These are phyloP conservation scores for Callospermophilus lateralis DNA, from an alignment of 2,113 vertebrate species.

Conservation along the genomic window DNA sequence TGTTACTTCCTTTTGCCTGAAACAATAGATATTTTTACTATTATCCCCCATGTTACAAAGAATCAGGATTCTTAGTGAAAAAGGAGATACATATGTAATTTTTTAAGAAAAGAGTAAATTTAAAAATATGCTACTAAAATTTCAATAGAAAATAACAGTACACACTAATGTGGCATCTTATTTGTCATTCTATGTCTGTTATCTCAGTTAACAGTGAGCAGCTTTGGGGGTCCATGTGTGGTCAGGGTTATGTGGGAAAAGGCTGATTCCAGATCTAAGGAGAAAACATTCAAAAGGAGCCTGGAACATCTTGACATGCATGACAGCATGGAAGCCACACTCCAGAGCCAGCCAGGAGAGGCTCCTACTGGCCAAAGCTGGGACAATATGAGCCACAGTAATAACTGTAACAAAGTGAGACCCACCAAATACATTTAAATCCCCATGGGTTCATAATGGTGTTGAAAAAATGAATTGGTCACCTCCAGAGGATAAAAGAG, in stretches of 20 bases:
- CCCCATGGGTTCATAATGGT: background rate
- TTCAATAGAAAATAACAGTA: slow-evolving; percentile 42
- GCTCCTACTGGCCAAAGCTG: background rate
- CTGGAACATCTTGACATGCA: background rate
- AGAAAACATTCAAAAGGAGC: background rate
- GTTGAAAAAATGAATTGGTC: background rate
- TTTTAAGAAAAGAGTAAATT: background rate
- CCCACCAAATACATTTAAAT: background rate
- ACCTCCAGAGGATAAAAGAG: background rate
- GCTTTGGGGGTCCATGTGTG: background rate
- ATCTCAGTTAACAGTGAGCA: background rate
- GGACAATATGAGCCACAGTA: background rate
- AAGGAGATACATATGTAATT: slow-evolving; percentile 13
- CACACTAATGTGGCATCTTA: background rate
- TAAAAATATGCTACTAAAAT: slow-evolving; percentile 10
- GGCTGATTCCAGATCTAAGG: background rate
- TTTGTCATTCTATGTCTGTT: background rate
- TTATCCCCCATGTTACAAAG: background rate
- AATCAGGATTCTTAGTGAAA: slow-evolving; percentile 46
- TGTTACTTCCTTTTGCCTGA: background rate
- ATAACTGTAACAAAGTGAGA: background rate
- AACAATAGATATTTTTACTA: slow-evolving; percentile 28
- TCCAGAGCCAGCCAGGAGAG: background rate
- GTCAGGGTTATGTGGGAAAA: background rate
- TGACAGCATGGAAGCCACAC: too few species aligned